Evolutionary conservation across 2,888 invertebrate species (phyloP).

Genomic region (Ornithoptera priamus): DNA sequence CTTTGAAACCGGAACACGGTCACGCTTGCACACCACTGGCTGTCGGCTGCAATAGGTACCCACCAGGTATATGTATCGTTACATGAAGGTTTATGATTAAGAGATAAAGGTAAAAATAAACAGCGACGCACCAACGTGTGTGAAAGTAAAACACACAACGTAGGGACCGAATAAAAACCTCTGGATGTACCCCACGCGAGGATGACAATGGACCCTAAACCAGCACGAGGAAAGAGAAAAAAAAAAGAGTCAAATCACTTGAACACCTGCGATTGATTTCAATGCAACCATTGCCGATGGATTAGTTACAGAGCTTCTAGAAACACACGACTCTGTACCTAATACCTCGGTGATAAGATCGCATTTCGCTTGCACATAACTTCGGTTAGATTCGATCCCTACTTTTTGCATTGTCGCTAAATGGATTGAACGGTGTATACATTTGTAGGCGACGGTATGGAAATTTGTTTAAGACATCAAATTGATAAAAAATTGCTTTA

Average conservation of each 20-base stretch:
- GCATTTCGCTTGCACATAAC: background rate
- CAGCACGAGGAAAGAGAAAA: constrained; percentile 52
- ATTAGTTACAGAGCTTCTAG: constrained; percentile 48
- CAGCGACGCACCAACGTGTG: constrained; percentile 11
- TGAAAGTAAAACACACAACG: constrained; percentile 9
- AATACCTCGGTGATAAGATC: background rate
- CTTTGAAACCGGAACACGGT: no score
- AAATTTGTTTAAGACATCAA: background rate
- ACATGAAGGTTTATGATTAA: background rate
- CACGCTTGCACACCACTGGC: no score
- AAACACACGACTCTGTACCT: constrained; percentile 13
- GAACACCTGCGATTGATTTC: constrained; percentile 74
- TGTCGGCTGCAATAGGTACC: no score
- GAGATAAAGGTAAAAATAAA: background rate
- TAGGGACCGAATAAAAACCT: constrained; percentile 22
- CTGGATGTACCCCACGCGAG: constrained; percentile 18
- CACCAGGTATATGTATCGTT: background rate
- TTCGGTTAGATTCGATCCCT: background rate
- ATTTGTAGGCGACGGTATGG: background rate
- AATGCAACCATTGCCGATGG: constrained; percentile 68
- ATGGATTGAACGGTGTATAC: background rate
- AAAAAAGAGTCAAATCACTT: constrained; percentile 61
- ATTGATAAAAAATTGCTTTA: no score
- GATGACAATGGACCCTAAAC: constrained; percentile 35
- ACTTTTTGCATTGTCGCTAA: constrained; percentile 11